phyloP scores from a whole-genome alignment of 2,113 vertebrate species.

The Nyctibius bracteatus region DNA sequence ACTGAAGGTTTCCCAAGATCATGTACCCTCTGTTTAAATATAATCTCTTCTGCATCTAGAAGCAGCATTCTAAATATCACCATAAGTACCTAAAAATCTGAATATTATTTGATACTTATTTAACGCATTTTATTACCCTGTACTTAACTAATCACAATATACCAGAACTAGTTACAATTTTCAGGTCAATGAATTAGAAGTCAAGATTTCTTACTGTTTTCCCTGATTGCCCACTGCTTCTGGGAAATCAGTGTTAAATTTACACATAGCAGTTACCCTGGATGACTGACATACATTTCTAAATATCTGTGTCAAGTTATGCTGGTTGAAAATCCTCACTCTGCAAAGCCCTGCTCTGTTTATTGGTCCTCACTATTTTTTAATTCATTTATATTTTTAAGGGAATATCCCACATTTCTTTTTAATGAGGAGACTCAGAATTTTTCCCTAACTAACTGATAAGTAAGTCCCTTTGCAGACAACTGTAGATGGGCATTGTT shows the following conservation, averaged over 20 bases:
- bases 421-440: not conserved
- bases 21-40: not conserved
- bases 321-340: not conserved
- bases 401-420: not conserved
- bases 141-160: not conserved
- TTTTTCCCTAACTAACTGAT: not conserved
- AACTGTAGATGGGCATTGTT: not conserved
- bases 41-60: not conserved
- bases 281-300: not conserved
- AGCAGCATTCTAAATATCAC: not conserved
- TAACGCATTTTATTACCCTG: not conserved
- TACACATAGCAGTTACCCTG: not conserved
- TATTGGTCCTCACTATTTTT: not conserved
- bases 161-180: conserved; percentile 29
- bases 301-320: not conserved
- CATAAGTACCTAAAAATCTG: not conserved
- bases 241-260: not conserved
- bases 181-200: conserved; percentile 36
- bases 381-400: not conserved
- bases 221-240: not conserved
- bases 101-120: not conserved
- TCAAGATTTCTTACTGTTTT: conserved; percentile 25
- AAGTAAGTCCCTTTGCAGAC: not conserved
- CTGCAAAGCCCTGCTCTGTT: not conserved
- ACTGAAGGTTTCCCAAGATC: conserved; percentile 11